These are phyloP conservation scores for Sesamia inferens DNA, from an alignment of 2,888 invertebrate species.

Conservation along the genomic window DNA sequence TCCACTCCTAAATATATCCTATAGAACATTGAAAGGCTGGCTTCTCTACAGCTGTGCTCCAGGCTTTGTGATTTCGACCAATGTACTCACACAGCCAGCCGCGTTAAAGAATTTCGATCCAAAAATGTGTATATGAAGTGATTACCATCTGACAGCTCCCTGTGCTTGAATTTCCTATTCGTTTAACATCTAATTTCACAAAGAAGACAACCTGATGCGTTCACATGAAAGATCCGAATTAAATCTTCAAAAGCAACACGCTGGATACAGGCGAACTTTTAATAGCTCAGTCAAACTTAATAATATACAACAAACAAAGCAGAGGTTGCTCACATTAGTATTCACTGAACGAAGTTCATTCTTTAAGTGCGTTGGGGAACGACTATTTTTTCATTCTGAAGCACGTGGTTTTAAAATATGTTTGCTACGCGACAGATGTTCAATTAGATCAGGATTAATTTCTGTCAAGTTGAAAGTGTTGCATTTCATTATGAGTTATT, in stretches of 20 bases:
- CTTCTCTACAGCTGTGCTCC: too few species aligned
- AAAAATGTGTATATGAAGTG: not conserved
- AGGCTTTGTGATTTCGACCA: not conserved
- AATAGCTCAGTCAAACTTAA: conserved; percentile 64
- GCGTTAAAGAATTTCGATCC: not conserved
- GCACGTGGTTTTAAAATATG: not conserved
- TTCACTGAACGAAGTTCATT: conserved; percentile 49
- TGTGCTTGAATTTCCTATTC: conserved; percentile 32
- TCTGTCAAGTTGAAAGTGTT: too few species aligned
- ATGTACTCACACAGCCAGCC: not conserved
- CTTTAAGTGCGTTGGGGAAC: conserved; percentile 44
- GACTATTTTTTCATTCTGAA: conserved; percentile 33
- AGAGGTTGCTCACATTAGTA: conserved; percentile 56
- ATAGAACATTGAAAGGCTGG: too few species aligned
- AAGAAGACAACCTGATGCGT: conserved; percentile 39
- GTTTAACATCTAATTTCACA: conserved; percentile 29
- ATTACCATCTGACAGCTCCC: not conserved
- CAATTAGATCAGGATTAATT: not conserved
- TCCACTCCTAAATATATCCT: too few species aligned
- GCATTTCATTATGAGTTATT: too few species aligned
- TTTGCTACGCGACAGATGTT: not conserved
- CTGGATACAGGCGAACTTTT: conserved; percentile 56
- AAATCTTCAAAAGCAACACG: conserved; percentile 51
- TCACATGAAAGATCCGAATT: conserved; percentile 47
- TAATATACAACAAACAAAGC: conserved; percentile 60